These are phyloP conservation scores for Chauna torquata DNA, from an alignment of 2,113 vertebrate species.

Conservation along the genomic window DNA sequence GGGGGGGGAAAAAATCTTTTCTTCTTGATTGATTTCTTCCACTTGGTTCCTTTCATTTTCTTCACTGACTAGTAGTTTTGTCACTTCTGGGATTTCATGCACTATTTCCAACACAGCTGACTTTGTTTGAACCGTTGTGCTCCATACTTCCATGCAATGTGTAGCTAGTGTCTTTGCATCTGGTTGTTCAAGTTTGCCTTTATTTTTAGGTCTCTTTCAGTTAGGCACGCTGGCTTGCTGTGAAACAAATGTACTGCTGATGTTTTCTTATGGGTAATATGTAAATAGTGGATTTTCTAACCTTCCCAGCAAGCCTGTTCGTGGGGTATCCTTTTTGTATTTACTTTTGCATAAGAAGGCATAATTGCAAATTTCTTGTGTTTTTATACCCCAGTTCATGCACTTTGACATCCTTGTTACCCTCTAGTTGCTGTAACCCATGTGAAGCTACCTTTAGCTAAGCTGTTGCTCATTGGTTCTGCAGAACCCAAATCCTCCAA, in stretches of 20 bases:
- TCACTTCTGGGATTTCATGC: conserved; percentile 71
- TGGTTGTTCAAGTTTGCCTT: not conserved
- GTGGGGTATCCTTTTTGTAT: not conserved
- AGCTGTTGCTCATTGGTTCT: not conserved
- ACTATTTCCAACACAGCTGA: conserved; percentile 66
- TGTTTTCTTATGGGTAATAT: not conserved
- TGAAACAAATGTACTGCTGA: not conserved
- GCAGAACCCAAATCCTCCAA: not conserved
- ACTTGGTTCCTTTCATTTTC: conserved; percentile 68
- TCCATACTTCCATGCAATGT: not conserved
- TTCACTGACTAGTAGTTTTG: conserved; percentile 64
- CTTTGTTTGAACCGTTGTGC: conserved; percentile 59
- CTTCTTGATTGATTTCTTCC: conserved; percentile 71
- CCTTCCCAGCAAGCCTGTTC: not conserved
- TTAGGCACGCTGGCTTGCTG: not conserved
- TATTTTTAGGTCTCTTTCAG: not conserved
- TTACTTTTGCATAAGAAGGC: not conserved
- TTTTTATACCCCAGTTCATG: not conserved
- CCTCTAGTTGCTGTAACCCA: not conserved
- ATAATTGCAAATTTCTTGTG: not conserved
- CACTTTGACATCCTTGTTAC: not conserved
- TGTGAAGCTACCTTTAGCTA: not conserved
- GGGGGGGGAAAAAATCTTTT: conserved; percentile 27
- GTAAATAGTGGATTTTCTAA: not conserved
- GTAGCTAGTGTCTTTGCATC: not conserved